Conservation (phyloP, 2,797 vertebrate genomes). For the Pteronotus mesoamericanus region DNA sequence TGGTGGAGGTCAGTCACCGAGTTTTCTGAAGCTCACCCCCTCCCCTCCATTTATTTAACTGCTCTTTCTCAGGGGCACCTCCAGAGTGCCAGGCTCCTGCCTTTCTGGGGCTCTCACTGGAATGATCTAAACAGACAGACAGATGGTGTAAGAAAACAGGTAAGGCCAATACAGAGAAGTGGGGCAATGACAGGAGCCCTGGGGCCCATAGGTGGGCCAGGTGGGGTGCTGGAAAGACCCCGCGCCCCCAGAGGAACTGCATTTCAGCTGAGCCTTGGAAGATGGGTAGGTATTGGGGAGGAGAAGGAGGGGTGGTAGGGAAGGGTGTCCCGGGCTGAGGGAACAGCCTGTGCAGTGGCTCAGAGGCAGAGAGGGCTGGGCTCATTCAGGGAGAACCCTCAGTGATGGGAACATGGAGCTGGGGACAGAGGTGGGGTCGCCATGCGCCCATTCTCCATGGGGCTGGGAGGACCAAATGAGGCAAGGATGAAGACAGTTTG, state of each 20-base stretch:
- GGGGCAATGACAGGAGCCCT: background rate
- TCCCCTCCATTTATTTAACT: background rate
- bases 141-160: background rate
- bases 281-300: background rate
- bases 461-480: background rate
- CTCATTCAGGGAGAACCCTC: background rate
- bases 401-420: background rate
- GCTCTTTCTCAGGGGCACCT: background rate
- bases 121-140: background rate
- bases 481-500: background rate
- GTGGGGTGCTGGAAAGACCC: background rate
- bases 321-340: background rate
- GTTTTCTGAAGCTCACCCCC: too few species aligned
- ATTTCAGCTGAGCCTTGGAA: background rate
- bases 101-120: background rate
- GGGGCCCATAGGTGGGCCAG: background rate
- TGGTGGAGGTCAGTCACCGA: background rate
- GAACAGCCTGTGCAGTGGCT: background rate
- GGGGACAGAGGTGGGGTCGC: background rate
- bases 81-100: background rate
- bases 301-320: background rate
- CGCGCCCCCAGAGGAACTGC: background rate
- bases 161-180: background rate
- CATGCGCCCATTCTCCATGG: background rate
- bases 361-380: background rate